Conservation (phyloP, 2,797 vertebrate species). For the Chelidonichthys spinosus region DNA sequence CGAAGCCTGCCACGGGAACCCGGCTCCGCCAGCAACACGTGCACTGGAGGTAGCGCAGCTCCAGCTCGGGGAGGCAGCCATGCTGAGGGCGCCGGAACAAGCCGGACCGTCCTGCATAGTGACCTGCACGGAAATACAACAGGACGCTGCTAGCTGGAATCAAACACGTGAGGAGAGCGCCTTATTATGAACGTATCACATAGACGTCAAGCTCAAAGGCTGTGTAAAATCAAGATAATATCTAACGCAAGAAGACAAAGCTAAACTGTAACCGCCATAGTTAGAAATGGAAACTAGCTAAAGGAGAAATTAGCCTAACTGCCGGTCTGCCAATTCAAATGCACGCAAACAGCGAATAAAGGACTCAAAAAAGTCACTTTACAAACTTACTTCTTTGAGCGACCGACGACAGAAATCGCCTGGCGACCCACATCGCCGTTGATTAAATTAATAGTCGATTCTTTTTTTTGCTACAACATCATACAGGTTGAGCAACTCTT, state of each 20-base stretch:
- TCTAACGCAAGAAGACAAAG: neutral
- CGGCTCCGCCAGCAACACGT: slow-evolving; percentile 82
- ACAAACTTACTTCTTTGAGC: slow-evolving; percentile 66
- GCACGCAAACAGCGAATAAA: neutral
- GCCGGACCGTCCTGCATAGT: slow-evolving; percentile 52
- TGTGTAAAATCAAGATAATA: accelerated
- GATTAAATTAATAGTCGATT: neutral
- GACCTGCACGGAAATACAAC: slow-evolving; percentile 56
- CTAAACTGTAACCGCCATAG: neutral
- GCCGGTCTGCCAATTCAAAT: neutral
- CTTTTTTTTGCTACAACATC: slow-evolving; percentile 19
- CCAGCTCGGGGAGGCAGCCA: slow-evolving; percentile 62
- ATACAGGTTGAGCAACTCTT: neutral
- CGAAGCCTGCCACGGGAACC: slow-evolving; percentile 61
- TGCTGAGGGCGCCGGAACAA: slow-evolving; percentile 65
- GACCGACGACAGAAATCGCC: slow-evolving; percentile 66
- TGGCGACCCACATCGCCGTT: slow-evolving; percentile 76
- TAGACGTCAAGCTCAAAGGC: neutral
- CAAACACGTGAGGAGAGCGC: neutral
- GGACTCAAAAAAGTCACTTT: neutral
- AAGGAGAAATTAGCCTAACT: neutral
- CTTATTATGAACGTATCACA: neutral
- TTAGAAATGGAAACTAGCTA: neutral
- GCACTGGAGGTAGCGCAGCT: slow-evolving; percentile 80
- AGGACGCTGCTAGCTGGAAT: neutral